Conservation (phyloP, 2,888 invertebrate genomes). For the Troides aeacus region DNA sequence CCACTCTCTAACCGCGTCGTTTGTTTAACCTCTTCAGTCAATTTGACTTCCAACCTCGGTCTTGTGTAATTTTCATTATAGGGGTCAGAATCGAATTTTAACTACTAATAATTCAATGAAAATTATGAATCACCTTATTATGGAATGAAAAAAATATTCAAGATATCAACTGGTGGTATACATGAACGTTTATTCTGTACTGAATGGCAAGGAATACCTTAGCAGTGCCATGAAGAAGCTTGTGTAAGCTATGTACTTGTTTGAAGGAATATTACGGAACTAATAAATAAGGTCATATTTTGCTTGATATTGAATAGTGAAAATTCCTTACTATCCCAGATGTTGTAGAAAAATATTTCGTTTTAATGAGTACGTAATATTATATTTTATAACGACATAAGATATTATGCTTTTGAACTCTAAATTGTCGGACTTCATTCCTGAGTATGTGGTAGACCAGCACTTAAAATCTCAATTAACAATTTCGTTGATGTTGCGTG, state of each 20-base stretch:
- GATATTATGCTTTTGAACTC: background rate
- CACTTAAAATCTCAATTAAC: background rate
- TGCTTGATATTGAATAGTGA: no score
- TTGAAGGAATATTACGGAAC: no score
- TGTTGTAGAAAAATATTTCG: no score
- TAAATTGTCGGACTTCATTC: background rate
- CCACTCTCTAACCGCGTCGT: constrained; percentile 30
- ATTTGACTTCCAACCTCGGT: constrained; percentile 28
- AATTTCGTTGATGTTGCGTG: background rate
- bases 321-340: no score
- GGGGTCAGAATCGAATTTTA: constrained; percentile 24
- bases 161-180: background rate
- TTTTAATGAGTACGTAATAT: no score
- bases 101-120: constrained; percentile 20
- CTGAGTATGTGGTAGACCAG: background rate
- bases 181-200: no score
- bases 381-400: no score
- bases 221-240: no score
- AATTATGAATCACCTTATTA: constrained; percentile 6
- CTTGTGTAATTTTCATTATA: constrained; percentile 27
- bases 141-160: background rate
- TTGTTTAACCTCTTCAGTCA: constrained; percentile 31
- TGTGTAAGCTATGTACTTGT: no score
- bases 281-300: no score
- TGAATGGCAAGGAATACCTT: no score